Percentiles rank a stretch among this genome's conserved stretches.
These are phyloP conservation scores for Sarcophaga bullata DNA, from an alignment of 1,140 invertebrate species.

Conservation along the genomic window DNA sequence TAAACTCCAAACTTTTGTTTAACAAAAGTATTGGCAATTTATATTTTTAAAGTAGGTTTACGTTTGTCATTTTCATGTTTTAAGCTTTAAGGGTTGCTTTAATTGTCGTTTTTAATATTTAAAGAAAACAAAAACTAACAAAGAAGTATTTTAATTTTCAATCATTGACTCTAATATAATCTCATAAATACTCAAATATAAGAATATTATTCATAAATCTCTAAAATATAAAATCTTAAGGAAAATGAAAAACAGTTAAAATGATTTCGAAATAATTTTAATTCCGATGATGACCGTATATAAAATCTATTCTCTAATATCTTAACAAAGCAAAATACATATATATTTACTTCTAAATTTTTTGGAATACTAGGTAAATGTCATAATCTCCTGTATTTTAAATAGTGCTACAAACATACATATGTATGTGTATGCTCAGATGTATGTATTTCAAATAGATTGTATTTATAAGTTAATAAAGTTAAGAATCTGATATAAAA, in stretches of 20 bases:
- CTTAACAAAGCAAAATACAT: not conserved
- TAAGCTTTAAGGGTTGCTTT: not conserved
- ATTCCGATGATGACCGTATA: not conserved
- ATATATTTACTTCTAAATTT: not conserved
- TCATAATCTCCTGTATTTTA: slow-evolving; percentile 3
- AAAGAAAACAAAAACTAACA: too few relatives aligned
- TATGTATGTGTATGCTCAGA: too few relatives aligned
- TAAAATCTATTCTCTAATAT: slow-evolving; percentile 6
- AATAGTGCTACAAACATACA: not conserved
- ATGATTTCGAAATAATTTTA: not conserved
- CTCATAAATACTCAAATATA: slow-evolving; percentile 22
- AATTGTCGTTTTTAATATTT: too few relatives aligned
- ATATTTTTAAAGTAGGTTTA: not conserved
- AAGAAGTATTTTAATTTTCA: too few relatives aligned
- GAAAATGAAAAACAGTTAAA: not conserved
- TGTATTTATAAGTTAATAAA: not conserved
- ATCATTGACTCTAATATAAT: not conserved
- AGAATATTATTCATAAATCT: not conserved
- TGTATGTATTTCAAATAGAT: not conserved
- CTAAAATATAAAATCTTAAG: not conserved
- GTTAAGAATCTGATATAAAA: slow-evolving; percentile 11
- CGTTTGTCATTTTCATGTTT: not conserved
- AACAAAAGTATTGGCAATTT: not conserved
- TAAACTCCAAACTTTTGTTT: not conserved
- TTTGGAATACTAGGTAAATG: slow-evolving; percentile 17